Evolutionary conservation across 2,888 invertebrate species (phyloP), one percentile per base, ranked within the genome.

Genomic region (Polymixis lichenea): DNA sequence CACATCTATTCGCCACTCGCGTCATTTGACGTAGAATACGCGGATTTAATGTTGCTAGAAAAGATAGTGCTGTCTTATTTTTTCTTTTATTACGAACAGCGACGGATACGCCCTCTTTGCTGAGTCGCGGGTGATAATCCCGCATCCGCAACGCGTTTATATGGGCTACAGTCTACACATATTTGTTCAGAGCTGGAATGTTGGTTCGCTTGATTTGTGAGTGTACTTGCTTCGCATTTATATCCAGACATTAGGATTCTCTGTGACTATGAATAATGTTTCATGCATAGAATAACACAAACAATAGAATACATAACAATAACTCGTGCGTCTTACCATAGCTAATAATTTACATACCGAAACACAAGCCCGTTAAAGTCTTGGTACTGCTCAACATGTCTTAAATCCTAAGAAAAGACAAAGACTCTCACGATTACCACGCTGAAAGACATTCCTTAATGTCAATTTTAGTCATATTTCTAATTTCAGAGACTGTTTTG

Each of bases 1-100:
- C 90, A 89, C 91, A 91, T 90, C 90, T 92, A 90, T 92, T 92
- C 89, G 89, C 90, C 90, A 88, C 87, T 89, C 90, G 92, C 93
- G 94, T 93, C 94, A 93, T 90, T 85, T 88, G 84, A 87, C 90
- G 89, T 88, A 88, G 86, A 85, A 79, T 80, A 82, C 84, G 78
- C 77, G 78, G 85, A 83, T 82, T 87, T 75, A 84, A 79, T 73
- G 79, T 75, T 78, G 43, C 86, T 83, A 81, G 86, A 86, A 85
- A 83, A 86, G 85, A 49, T 82, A 67, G 55, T 13, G 32, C 13
- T 7, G 17, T 19, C 7, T n/a, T n/a, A 32, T 51, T 69, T 46
- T 32, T 46, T 76, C 28, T 58, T 87, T 84, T 80, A 81, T 82
- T 81, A 43, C 65, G 3, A 46, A 72, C 11, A 49, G 64, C 67